Evolutionary conservation across 2,888 invertebrate genomes (phyloP).

Genomic region (Subacronicta megacephala): DNA sequence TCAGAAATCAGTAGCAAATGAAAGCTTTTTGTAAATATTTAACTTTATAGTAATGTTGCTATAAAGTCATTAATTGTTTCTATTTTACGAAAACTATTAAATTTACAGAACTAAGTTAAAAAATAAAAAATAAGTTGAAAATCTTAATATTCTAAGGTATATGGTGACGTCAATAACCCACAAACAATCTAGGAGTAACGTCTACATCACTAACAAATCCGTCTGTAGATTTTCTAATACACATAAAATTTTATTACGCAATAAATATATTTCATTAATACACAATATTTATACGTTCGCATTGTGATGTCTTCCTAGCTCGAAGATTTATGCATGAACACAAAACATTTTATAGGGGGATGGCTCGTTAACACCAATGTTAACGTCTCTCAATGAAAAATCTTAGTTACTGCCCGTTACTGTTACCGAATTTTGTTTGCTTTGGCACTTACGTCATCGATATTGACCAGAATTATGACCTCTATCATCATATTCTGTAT

Average conservation of each 20-base stretch:
- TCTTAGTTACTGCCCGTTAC: conserved; percentile 64
- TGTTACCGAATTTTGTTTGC: conserved; percentile 69
- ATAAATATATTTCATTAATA: conserved; percentile 80
- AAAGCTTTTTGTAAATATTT: conserved; percentile 23
- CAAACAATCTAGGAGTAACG: conserved; percentile 2
- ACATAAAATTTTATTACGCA: conserved; percentile 72
- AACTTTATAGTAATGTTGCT: conserved; percentile 3
- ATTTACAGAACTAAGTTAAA: too few species aligned
- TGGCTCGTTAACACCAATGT: conserved; percentile 87
- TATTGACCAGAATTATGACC: conserved; percentile 62
- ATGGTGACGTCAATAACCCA: background rate
- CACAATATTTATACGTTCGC: conserved; percentile 80
- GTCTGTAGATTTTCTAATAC: conserved; percentile 52
- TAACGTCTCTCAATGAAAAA: conserved; percentile 82
- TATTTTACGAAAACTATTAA: too few species aligned
- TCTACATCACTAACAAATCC: conserved; percentile 22
- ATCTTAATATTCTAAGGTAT: background rate
- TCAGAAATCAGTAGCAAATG: conserved; percentile 36
- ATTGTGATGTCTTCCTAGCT: conserved; percentile 74
- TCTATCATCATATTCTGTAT: conserved; percentile 32
- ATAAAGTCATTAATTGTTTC: background rate
- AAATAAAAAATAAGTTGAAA: too few species aligned
- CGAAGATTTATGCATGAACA: conserved; percentile 83
- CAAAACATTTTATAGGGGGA: conserved; percentile 83
- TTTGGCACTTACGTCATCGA: conserved; percentile 73